These are phyloP conservation scores for Agapetus fuscipes DNA, from an alignment of 2,888 invertebrate species.

Conservation along the genomic window DNA sequence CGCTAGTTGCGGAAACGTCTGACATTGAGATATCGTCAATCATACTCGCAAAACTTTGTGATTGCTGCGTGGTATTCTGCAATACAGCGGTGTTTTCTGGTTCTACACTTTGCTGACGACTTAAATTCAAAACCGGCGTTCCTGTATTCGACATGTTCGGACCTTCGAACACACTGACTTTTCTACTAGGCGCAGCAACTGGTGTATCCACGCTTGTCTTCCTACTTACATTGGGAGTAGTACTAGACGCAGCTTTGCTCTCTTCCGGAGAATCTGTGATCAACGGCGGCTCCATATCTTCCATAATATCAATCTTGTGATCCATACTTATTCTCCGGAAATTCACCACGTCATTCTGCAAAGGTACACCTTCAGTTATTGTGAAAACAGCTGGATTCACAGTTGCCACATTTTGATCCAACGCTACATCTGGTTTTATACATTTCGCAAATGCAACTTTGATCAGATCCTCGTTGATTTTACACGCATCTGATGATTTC, in stretches of 20 bases:
- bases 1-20: neutral
- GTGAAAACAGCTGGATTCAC: neutral
- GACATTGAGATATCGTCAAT: no score
- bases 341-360: neutral
- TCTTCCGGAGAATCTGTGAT: conserved; percentile 37
- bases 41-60: no score
- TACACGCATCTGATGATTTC: conserved; percentile 16
- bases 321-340: conserved; percentile 37
- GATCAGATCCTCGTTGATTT: conserved; percentile 18
- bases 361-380: no score
- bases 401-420: neutral
- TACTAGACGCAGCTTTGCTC: conserved; percentile 1
- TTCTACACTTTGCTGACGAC: conserved; percentile 20
- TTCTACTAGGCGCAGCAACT: conserved; percentile 6
- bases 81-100: conserved; percentile 14
- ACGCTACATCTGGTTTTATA: conserved; percentile 12
- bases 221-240: conserved; percentile 9
- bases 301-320: conserved; percentile 43
- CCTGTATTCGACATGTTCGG: conserved; percentile 5
- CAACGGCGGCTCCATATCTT: conserved; percentile 42
- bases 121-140: conserved; percentile 11
- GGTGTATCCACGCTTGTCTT: conserved; percentile 13
- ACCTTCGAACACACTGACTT: conserved; percentile 9
- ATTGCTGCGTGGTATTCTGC: neutral
- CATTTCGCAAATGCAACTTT: conserved; percentile 19